Conservation (phyloP, 2,113 vertebrate species). For the sheep (Ovis aries) region DNA sequence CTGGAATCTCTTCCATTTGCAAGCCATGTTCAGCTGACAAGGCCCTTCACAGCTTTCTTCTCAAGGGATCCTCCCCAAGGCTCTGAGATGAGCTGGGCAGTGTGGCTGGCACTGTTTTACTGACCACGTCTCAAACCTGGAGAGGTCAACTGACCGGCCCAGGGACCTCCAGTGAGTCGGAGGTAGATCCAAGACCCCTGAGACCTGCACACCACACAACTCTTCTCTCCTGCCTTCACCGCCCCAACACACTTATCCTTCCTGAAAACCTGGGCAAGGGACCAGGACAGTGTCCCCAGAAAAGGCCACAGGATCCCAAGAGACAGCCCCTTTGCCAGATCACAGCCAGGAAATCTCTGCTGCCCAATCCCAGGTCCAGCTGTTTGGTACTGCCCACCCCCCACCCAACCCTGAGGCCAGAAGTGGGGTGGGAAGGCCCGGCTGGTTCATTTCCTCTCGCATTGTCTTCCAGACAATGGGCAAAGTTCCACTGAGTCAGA, state of each 20-base stretch:
- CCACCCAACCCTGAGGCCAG: slow-evolving; percentile 12
- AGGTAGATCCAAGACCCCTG: neutral
- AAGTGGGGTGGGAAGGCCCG: slow-evolving; percentile 28
- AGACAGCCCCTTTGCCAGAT: slow-evolving; percentile 37
- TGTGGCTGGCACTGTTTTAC: too few species aligned
- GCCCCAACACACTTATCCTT: neutral
- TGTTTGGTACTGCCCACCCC: neutral
- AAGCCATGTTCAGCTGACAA: neutral
- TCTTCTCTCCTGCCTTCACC: neutral
- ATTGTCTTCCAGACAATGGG: slow-evolving; percentile 70
- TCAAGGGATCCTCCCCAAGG: neutral
- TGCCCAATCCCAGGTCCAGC: slow-evolving; percentile 46
- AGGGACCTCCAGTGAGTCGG: neutral
- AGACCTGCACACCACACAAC: neutral
- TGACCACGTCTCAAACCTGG: neutral
- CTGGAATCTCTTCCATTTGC: neutral
- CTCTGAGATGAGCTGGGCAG: neutral
- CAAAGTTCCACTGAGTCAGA: slow-evolving; percentile 68
- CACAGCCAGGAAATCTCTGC: slow-evolving; percentile 34
- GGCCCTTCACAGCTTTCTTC: neutral
- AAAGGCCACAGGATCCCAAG: slow-evolving; percentile 61
- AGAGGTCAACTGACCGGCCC: neutral
- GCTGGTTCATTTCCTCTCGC: slow-evolving; percentile 59
- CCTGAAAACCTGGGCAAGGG: slow-evolving; percentile 50
- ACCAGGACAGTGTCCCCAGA: slow-evolving; percentile 59